phyloP scores from a whole-genome alignment of 2,113 vertebrate genomes.

The Thalassoma bifasciatum region DNA sequence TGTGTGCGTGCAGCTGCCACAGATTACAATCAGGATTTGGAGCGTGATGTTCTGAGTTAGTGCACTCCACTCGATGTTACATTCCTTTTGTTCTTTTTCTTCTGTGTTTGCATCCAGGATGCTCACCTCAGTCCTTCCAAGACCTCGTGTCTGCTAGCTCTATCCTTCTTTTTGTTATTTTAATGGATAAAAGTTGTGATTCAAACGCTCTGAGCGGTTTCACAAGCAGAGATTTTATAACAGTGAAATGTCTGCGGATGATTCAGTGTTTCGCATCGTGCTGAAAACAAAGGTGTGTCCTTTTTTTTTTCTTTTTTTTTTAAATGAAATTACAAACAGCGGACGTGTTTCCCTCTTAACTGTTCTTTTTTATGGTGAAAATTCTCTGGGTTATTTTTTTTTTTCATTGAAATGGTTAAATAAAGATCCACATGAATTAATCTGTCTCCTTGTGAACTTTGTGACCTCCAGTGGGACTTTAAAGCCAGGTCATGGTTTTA shows the following conservation, averaged over 20 bases:
- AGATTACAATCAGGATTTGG: constrained; percentile 64
- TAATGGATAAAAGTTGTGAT: constrained; percentile 13
- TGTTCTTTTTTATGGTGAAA: constrained; percentile 65
- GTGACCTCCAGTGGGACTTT: no score
- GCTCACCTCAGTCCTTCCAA: constrained; percentile 46
- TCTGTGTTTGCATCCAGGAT: constrained; percentile 60
- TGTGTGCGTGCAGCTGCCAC: constrained; percentile 47
- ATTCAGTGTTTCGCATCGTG: constrained; percentile 16
- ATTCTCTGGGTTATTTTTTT: constrained; percentile 65
- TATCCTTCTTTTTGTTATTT: constrained; percentile 30
- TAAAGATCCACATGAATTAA: constrained; percentile 61
- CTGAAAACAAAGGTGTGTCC: constrained; percentile 15
- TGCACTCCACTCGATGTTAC: constrained; percentile 67
- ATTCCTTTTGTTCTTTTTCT: constrained; percentile 68
- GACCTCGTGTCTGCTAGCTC: constrained; percentile 18
- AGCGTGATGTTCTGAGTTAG: constrained; percentile 40
- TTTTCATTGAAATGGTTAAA: constrained; percentile 76
- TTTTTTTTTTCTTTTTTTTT: no score
- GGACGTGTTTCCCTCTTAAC: constrained; percentile 30
- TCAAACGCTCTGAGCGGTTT: constrained; percentile 44
- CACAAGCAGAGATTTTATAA: constrained; percentile 31
- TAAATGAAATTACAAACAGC: constrained; percentile 1
- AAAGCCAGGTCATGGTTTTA: no score
- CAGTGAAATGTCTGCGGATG: constrained; percentile 20
- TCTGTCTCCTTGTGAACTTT: not conserved